Evolutionary conservation across 2,113 vertebrate species (phyloP).

Genomic region (Propithecus coquereli): DNA sequence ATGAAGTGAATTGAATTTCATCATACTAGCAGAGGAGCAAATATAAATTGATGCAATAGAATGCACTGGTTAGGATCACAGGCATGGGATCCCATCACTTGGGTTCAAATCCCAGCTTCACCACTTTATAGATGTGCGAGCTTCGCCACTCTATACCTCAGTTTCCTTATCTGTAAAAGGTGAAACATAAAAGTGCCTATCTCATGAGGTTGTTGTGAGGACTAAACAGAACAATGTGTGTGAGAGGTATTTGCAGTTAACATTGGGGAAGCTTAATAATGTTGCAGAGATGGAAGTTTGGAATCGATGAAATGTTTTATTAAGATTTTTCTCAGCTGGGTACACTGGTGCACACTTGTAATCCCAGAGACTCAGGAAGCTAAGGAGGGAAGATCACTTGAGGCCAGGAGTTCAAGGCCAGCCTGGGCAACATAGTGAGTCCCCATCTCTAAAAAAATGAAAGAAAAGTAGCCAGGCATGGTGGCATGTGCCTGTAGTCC

Average conservation of each 20-base stretch:
- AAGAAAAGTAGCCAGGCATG: no score
- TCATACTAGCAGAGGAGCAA: not conserved
- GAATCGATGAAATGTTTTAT: not conserved
- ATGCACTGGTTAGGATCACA: not conserved
- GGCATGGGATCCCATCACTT: not conserved
- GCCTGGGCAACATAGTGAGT: no score
- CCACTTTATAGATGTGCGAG: not conserved
- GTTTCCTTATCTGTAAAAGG: not conserved
- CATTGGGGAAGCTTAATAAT: not conserved
- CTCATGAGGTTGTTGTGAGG: not conserved
- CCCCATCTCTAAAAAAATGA: no score
- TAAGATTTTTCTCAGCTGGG: not conserved
- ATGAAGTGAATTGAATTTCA: not conserved
- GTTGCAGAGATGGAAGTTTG: not conserved
- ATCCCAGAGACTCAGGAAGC: no score
- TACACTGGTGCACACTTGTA: not conserved
- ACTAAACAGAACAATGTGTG: not conserved
- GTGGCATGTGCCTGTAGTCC: no score
- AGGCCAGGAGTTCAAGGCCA: no score
- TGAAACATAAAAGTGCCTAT: not conserved
- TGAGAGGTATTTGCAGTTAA: not conserved
- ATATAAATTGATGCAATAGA: no score
- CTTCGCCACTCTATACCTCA: not conserved
- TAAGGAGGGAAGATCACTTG: no score
- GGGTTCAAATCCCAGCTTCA: not conserved